phyloP scores from a whole-genome alignment of 2,113 vertebrate genomes.

The Stegastes partitus region DNA sequence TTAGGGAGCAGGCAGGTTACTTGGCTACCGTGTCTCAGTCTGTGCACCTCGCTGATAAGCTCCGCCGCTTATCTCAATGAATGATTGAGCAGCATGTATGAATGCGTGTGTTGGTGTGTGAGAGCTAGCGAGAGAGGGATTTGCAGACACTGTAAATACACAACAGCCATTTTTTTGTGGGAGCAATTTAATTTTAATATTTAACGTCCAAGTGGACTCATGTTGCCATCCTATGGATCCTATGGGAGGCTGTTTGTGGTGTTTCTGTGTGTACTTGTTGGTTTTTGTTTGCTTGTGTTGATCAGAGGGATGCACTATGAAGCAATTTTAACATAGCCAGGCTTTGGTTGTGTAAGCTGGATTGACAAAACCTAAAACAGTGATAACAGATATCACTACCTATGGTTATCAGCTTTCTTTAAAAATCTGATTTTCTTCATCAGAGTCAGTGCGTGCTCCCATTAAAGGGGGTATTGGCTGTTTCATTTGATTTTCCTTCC shows the following conservation, averaged over 20 bases:
- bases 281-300: constrained; percentile 2
- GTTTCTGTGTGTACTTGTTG: constrained; percentile 4
- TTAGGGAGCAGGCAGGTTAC: constrained; percentile 55
- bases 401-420: no score
- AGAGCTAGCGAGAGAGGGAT: constrained; percentile 8
- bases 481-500: no score
- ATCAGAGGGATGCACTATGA: neutral
- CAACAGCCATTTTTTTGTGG: constrained; percentile 36
- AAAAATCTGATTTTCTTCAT: no score
- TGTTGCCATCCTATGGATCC: neutral
- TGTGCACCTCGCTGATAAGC: constrained; percentile 71
- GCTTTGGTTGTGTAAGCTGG: no score
- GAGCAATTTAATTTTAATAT: constrained; percentile 44
- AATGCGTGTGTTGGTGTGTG: constrained; percentile 19
- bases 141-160: constrained; percentile 24
- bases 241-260: neutral
- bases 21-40: constrained; percentile 61
- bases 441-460: no score
- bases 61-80: constrained; percentile 59
- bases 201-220: constrained; percentile 15
- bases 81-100: constrained; percentile 46
- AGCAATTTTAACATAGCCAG: no score
- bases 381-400: no score
- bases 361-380: no score
- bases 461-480: no score